Evolutionary conservation across 2,888 invertebrate genomes (phyloP), one percentile per base, ranked within the genome.

Genomic region (Hirtodrosophila cameraria): DNA sequence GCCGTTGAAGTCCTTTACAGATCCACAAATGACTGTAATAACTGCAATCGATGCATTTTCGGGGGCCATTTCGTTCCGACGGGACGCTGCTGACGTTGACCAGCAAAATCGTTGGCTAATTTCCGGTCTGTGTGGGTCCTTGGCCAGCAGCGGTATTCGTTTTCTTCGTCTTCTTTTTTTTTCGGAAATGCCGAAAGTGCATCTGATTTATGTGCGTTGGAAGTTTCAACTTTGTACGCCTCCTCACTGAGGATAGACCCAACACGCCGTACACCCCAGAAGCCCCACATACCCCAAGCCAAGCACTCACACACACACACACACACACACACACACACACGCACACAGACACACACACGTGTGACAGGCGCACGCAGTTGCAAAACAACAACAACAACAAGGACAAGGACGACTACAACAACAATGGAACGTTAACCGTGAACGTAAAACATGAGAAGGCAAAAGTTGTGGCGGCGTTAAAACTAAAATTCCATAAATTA

Each of bases 401-500:
- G 15, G 48, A 57, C 50, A 60, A 36, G 28, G 30, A 49, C 45
- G 48, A 35, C 38, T 35, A 52, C 50, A 46, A 33, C 66, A 54
- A 66, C 39, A 66, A 49, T 39, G 67, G 25, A 55, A 28, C 62
- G 48, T 46, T 65, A 65, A 69, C 72, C 20, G 48, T 59, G 52
- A 53, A 48, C 65, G 46, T 53, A 53, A 28, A 59, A 39, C 66
- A 59, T 59, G 66, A 59, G 66, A 59, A 53, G 64, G 71, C 78
- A 75, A 78, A 78, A 78, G 79, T 73, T 73, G 69, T 25, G 58
- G 60, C 65, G 75, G 80, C 73, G 86, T 75, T 75, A 72, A 82
- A 87, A 86, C 86, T 89, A 82, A 88, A 88, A 88, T 88, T 89
- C 88, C 88, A 88, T 88, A 88, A 88, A 88, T 88, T 89, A 88